Conservation (phyloP, 2,888 invertebrate genomes). For the Ophion costatus region DNA sequence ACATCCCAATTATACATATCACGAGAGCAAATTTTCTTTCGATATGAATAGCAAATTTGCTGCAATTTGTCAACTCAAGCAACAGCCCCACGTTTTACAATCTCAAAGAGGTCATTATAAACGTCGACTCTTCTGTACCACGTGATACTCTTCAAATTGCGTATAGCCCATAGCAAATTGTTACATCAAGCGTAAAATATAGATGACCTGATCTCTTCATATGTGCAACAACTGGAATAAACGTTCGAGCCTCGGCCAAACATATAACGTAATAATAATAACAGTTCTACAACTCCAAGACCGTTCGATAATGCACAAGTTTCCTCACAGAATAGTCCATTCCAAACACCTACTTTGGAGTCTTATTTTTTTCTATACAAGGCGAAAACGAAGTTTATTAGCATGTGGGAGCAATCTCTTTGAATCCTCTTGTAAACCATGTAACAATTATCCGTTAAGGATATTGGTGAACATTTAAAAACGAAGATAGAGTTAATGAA, state of each 20-base stretch:
- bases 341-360: background rate
- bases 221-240: background rate
- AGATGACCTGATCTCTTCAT: background rate
- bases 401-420: too few species aligned
- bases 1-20: background rate
- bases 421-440: too few species aligned
- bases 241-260: slow-evolving; percentile 18
- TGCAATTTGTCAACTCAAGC: background rate
- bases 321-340: slow-evolving; percentile 8
- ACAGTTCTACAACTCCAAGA: slow-evolving; percentile 1
- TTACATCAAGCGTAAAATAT: background rate
- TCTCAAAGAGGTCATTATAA: slow-evolving; percentile 23
- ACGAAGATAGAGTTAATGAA: too few species aligned
- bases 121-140: slow-evolving; percentile 1
- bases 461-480: too few species aligned
- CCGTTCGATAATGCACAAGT: slow-evolving; percentile 38
- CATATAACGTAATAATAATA: slow-evolving; percentile 42
- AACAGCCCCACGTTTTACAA: background rate
- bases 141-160: slow-evolving; percentile 5
- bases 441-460: too few species aligned
- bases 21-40: too few species aligned
- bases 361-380: background rate
- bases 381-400: background rate
- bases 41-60: background rate
- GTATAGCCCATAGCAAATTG: background rate